Evolutionary conservation across 2,888 invertebrate species (phyloP).

Genomic region (Elysia crispata): DNA sequence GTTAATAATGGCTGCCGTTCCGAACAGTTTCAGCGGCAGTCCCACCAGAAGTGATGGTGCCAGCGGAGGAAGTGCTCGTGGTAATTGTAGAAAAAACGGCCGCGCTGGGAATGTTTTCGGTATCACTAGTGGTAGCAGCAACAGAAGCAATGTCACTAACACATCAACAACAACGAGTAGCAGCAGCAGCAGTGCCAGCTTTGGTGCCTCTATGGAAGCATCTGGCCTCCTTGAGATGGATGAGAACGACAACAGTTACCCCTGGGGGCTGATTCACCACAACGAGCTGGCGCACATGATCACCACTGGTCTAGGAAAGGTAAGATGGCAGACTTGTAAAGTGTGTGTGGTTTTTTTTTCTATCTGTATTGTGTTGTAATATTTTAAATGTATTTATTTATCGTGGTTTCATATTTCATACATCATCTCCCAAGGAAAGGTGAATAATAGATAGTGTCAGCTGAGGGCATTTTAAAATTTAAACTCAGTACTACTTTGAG

Average conservation of each 20-base stretch:
- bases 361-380: not conserved
- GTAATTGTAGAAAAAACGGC: not conserved
- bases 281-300: constrained; percentile 59
- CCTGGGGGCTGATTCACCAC: constrained; percentile 58
- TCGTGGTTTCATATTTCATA: too few species aligned
- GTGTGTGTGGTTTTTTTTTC: not conserved
- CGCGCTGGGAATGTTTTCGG: not conserved
- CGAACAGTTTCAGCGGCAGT: constrained; percentile 33
- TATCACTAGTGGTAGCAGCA: not conserved
- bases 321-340: constrained; percentile 45
- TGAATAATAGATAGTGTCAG: too few species aligned
- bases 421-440: too few species aligned
- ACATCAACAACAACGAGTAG: not conserved
- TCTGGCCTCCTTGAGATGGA: constrained; percentile 49
- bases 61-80: not conserved
- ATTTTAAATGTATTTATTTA: not conserved
- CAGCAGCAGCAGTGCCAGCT: not conserved
- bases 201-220: not conserved
- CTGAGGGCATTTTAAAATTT: too few species aligned
- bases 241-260: constrained; percentile 53
- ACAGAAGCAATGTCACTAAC: too few species aligned
- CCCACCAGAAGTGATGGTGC: not conserved
- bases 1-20: constrained; percentile 44
- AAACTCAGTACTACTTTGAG: too few species aligned
- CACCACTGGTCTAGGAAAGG: constrained; percentile 63